Percentiles rank a stretch among this genome's conserved stretches.
Evolutionary conservation across 1,140 invertebrate species (phyloP).

Genomic region (Berghia stephanieae): DNA sequence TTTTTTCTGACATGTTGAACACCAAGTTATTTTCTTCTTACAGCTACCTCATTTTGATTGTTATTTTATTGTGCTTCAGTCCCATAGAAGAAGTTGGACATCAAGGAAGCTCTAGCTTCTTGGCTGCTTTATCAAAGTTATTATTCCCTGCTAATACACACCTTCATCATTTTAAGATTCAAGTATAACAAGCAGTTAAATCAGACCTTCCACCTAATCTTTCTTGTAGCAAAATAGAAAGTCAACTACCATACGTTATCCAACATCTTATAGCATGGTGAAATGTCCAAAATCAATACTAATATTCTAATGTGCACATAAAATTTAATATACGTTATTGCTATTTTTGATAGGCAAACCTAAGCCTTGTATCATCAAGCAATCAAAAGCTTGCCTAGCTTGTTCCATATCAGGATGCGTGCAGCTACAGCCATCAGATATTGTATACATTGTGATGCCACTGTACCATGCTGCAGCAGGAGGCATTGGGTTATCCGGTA

Average conservation of each 20-base stretch:
- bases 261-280: background rate
- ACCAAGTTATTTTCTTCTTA: too few species aligned
- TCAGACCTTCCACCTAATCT: too few species aligned
- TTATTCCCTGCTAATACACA: too few species aligned
- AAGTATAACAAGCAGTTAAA: too few species aligned
- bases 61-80: too few species aligned
- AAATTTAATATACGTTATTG: background rate
- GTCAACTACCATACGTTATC: background rate
- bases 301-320: too few species aligned
- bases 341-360: slow-evolving; percentile 28
- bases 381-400: background rate
- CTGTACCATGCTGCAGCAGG: slow-evolving; percentile 55
- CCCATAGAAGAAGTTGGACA: too few species aligned
- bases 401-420: background rate
- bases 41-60: too few species aligned
- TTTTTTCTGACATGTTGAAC: too few species aligned
- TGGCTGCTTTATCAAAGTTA: too few species aligned
- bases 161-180: too few species aligned
- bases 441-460: slow-evolving; percentile 49
- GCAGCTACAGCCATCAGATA: slow-evolving; percentile 26
- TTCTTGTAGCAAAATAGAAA: background rate
- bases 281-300: background rate
- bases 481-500: slow-evolving; percentile 44
- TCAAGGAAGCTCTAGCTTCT: too few species aligned
- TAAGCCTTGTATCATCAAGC: slow-evolving; percentile 25